Evolutionary conservation across 37 sponge, comb jelly and placozoan genomes (phyloP), one percentile per base, ranked within the genome.

Genomic region (Agelas oroides): DNA sequence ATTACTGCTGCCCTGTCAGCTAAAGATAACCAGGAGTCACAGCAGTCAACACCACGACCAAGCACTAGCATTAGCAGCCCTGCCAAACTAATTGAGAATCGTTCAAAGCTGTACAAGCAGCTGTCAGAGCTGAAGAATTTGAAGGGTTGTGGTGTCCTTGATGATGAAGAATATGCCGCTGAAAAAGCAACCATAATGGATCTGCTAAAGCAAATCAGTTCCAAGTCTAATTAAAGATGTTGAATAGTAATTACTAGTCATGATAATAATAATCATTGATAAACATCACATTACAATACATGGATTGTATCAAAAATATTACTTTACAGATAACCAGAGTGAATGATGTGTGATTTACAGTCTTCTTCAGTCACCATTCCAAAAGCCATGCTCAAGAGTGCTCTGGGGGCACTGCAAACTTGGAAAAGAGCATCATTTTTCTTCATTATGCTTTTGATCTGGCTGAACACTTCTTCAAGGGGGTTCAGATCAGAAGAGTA

Each of bases 401-500:
- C 58, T 30, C 86, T 65, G 17, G 77, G 75, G 0, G 38, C n/a
- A 69, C 53, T 54, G 2, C 53, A 13, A 31, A 38, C 81, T 81
- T 81, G 81, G 46, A 81, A 81, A 37, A 81, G 57, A 14, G 31
- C 23, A 61, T 65, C 71, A 69, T 81, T 81, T 54, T 81, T 32
- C 24, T 81, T 81, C 81, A 81, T 81, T 12, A 81, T 81, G 5
- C 36, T 69, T 23, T 81, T 81, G 24, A 81, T 71, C 24, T 81
- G 38, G 41, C 81, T 83, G 25, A 83, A 83, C 1, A 83, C 73
- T 27, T 70, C 71, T 46, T 81, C 81, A 64, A 12, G 12, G 0
- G 81, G 81, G 31, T 81, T 81, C 20, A 81, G 55, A 30, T 81
- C 81, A 12, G 81, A 71, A 27, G 81, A 81, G 70, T 81, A 81